These are phyloP conservation scores for Smithornis capensis DNA, from an alignment of 2,113 vertebrate genomes.

Conservation along the genomic window DNA sequence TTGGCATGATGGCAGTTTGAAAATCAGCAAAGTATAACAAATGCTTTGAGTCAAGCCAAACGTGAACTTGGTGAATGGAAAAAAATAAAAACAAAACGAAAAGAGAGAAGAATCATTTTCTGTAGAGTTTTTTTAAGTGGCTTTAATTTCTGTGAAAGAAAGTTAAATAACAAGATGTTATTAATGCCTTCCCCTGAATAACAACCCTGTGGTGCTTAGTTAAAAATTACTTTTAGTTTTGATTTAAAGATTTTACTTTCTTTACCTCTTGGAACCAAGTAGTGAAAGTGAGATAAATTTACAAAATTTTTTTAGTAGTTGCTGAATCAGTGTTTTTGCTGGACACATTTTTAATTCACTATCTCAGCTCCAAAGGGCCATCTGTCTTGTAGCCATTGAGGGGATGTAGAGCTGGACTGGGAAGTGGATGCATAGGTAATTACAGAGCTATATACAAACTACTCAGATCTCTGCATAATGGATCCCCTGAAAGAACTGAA, in stretches of 20 bases:
- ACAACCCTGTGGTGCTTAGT: neutral
- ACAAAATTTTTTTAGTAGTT: constrained; percentile 13
- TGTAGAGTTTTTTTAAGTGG: neutral
- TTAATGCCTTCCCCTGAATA: too few species aligned
- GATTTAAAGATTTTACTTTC: neutral
- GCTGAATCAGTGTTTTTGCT: constrained; percentile 45
- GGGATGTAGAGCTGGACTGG: constrained; percentile 16
- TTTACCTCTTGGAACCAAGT: neutral
- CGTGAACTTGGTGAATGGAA: neutral
- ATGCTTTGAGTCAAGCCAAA: neutral
- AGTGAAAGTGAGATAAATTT: neutral
- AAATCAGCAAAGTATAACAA: neutral
- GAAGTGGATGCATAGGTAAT: constrained; percentile 38
- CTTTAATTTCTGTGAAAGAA: neutral
- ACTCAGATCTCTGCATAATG: constrained; percentile 36
- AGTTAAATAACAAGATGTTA: neutral
- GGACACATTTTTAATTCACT: neutral
- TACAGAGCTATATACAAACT: constrained; percentile 18
- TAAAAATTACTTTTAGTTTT: neutral
- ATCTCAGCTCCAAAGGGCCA: constrained; percentile 47
- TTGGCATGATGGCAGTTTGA: neutral
- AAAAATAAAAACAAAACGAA: neutral
- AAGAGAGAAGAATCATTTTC: neutral
- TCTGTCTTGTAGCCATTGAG: constrained; percentile 36
- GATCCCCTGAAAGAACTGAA: constrained; percentile 38